phyloP scores from a whole-genome alignment of 1,140 invertebrate genomes.

The Drosophila pachea region DNA sequence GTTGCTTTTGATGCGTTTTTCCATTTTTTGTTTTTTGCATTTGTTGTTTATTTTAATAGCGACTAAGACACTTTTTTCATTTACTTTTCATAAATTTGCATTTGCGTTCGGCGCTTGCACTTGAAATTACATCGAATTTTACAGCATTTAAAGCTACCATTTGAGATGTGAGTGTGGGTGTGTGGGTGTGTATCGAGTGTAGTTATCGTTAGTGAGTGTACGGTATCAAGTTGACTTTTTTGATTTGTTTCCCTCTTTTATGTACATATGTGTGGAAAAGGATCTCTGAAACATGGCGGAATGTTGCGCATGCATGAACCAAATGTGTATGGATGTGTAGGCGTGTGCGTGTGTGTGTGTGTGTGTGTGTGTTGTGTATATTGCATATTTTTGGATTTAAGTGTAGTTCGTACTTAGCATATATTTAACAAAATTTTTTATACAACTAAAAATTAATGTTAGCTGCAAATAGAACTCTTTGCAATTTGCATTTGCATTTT shows the following conservation, averaged over 20 bases:
- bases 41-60: constrained; percentile 53
- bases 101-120: constrained; percentile 49
- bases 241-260: constrained; percentile 20
- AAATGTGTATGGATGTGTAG: constrained; percentile 7
- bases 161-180: constrained; percentile 48
- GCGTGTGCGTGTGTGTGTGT: constrained; percentile 7
- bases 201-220: constrained; percentile 20
- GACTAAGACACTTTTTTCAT: constrained; percentile 73
- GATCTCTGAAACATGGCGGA: constrained; percentile 51
- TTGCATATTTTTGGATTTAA: constrained; percentile 54
- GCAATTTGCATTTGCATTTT: neutral
- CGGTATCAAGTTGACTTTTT: constrained; percentile 21
- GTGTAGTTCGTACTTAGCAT: constrained; percentile 57
- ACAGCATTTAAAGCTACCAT: constrained; percentile 70
- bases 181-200: too few species aligned
- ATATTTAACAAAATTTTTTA: constrained; percentile 73
- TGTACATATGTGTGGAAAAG: constrained; percentile 44
- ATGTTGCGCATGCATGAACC: constrained; percentile 62
- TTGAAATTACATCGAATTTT: constrained; percentile 42
- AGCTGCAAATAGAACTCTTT: constrained; percentile 8
- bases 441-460: constrained; percentile 47
- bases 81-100: constrained; percentile 57
- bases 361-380: constrained; percentile 16
- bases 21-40: constrained; percentile 32
- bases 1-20: constrained; percentile 32